These are phyloP conservation scores for Aleadryas rufinucha DNA, from an alignment of 2,113 vertebrate genomes.

Conservation along the genomic window DNA sequence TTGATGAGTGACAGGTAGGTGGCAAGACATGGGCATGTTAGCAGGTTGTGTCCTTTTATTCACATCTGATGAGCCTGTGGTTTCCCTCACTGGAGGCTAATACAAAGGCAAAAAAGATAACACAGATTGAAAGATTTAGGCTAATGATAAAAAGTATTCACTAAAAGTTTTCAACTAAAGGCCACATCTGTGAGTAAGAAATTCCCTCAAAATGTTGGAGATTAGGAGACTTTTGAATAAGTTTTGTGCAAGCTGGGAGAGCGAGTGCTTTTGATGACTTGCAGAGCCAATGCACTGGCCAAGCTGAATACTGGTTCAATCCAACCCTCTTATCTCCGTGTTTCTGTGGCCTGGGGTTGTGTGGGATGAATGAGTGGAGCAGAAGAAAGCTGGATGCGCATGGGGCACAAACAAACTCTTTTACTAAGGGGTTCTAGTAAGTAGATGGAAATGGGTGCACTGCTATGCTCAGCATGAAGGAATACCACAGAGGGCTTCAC, in stretches of 20 bases:
- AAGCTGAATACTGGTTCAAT: neutral
- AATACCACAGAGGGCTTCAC: neutral
- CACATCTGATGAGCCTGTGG: neutral
- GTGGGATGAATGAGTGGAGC: neutral
- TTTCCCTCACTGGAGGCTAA: neutral
- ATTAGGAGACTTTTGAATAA: neutral
- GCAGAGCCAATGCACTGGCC: neutral
- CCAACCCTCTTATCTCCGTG: accelerated
- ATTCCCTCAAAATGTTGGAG: neutral
- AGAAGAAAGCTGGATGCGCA: neutral
- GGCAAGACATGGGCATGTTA: neutral
- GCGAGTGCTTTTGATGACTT: neutral
- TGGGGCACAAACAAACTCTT: accelerated
- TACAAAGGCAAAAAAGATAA: neutral
- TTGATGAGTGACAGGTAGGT: neutral
- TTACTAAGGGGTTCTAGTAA: neutral
- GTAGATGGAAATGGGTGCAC: neutral
- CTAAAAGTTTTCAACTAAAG: neutral
- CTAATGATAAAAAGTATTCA: neutral
- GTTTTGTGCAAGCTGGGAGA: neutral
- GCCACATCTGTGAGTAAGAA: neutral
- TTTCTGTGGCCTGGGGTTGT: neutral
- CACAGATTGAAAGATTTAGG: neutral
- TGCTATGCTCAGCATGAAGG: neutral
- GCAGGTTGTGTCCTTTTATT: neutral